phyloP scores from a whole-genome alignment of 1,140 invertebrate genomes.

The Tetragnatha versicolor region DNA sequence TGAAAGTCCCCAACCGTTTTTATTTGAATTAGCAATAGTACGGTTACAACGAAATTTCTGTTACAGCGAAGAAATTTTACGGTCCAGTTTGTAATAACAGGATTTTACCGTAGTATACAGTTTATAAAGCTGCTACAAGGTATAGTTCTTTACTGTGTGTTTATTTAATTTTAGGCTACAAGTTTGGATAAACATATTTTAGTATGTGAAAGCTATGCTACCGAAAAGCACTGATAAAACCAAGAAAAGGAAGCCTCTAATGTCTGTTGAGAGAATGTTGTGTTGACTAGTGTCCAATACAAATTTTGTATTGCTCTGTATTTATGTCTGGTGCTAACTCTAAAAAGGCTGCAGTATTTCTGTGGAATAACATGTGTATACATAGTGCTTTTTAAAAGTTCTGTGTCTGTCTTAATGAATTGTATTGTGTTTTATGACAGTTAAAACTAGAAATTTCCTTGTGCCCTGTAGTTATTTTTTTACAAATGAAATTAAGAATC shows the following conservation, averaged over 20 bases:
- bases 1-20: too few relatives aligned
- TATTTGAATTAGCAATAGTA: neutral
- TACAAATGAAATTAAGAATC: neutral
- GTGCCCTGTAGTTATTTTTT: constrained; percentile 17
- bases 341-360: neutral
- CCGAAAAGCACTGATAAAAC: neutral
- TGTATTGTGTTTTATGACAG: neutral
- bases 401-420: neutral
- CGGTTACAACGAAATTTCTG: neutral
- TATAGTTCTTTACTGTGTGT: too few relatives aligned
- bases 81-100: neutral
- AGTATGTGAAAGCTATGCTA: neutral
- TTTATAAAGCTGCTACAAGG: neutral
- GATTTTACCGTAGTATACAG: neutral
- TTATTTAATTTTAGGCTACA: neutral
- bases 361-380: constrained; percentile 7
- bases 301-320: neutral
- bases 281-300: neutral
- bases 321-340: neutral
- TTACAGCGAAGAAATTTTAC: neutral
- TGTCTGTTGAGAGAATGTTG: neutral
- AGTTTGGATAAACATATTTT: constrained; percentile 1
- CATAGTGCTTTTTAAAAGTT: neutral
- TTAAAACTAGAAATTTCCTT: neutral
- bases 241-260: neutral